Conservation (phyloP, 2,888 invertebrate genomes). For the Apoda limacodes region DNA sequence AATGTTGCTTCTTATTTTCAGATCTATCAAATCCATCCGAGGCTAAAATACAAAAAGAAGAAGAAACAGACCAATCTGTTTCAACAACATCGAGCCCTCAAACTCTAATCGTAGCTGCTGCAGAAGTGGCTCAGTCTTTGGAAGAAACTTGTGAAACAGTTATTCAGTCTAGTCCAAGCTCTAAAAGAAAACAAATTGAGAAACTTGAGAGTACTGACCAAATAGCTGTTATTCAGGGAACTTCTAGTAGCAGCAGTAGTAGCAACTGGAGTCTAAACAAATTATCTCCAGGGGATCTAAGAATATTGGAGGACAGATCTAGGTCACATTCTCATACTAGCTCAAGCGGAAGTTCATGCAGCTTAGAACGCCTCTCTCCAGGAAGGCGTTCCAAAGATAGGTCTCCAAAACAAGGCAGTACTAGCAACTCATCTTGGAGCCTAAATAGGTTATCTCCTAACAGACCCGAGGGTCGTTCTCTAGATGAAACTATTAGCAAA, state of each 20-base stretch:
- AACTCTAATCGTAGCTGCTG: slow-evolving; percentile 73
- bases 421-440: slow-evolving; percentile 64
- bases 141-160: slow-evolving; percentile 78
- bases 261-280: slow-evolving; percentile 67
- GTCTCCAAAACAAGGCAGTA: slow-evolving; percentile 62
- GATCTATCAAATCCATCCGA: slow-evolving; percentile 32
- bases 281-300: slow-evolving; percentile 59
- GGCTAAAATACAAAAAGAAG: slow-evolving; percentile 33
- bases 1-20: no score
- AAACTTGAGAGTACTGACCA: slow-evolving; percentile 60
- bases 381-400: slow-evolving; percentile 62
- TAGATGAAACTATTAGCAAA: slow-evolving; percentile 58
- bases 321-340: slow-evolving; percentile 62
- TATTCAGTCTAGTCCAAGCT: slow-evolving; percentile 72
- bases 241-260: slow-evolving; percentile 63
- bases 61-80: slow-evolving; percentile 30
- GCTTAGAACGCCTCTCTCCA: slow-evolving; percentile 59
- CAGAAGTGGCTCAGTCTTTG: slow-evolving; percentile 73
- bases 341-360: slow-evolving; percentile 63
- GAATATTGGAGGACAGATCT: slow-evolving; percentile 58
- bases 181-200: slow-evolving; percentile 61
- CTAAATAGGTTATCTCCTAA: slow-evolving; percentile 60
- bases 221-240: slow-evolving; percentile 56
- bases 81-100: slow-evolving; percentile 43
- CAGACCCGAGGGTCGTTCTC: slow-evolving; percentile 57